Evolutionary conservation across 53 echinoderm and acorn worm genomes (phyloP).

Genomic region (Mesocentrotus franciscanus): DNA sequence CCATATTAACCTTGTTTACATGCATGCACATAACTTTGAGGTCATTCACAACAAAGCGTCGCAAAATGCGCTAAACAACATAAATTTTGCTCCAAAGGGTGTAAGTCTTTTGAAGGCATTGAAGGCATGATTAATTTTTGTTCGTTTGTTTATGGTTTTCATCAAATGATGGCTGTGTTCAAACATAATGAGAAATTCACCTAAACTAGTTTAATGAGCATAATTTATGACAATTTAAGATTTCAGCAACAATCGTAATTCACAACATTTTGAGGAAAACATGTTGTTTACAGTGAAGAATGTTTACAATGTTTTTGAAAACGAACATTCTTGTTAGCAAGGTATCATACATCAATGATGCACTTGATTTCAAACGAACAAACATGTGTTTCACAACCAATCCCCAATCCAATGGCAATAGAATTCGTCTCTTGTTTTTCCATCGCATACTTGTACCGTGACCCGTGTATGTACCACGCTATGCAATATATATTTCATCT

Average conservation of each 20-base stretch:
- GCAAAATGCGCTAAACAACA: not conserved
- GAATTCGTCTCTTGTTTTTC: not conserved
- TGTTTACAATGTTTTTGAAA: not conserved
- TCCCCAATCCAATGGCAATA: not conserved
- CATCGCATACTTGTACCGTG: not conserved
- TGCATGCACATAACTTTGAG: not conserved
- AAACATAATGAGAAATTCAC: not conserved
- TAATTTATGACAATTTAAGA: not conserved
- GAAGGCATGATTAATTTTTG: not conserved
- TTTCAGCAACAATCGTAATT: not conserved
- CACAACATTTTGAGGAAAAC: not conserved
- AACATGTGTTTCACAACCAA: not conserved
- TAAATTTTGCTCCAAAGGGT: not conserved
- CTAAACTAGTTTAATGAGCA: not conserved
- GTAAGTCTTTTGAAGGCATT: not conserved
- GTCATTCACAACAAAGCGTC: not conserved
- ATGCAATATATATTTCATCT: conserved; percentile 27
- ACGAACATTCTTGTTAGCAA: not conserved
- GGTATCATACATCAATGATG: not conserved
- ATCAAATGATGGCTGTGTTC: not conserved
- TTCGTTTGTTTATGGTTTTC: not conserved
- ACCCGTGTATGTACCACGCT: conserved; percentile 15
- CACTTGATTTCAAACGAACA: conserved; percentile 13
- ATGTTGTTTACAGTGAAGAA: not conserved
- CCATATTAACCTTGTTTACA: not conserved